Evolutionary conservation across 2,797 vertebrate species (phyloP).

Genomic region (Picus viridis): DNA sequence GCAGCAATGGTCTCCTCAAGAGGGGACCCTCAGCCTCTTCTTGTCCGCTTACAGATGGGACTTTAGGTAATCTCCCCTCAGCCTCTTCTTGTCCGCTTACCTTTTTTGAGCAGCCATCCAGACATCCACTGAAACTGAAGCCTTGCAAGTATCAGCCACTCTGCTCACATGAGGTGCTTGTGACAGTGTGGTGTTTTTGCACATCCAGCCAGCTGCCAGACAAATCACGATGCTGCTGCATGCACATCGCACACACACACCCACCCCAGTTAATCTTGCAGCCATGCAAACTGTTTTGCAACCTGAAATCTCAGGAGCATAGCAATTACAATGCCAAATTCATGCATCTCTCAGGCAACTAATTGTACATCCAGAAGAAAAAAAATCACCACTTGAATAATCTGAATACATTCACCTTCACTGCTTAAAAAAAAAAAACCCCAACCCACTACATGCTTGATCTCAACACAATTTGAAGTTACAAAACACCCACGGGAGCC

Average conservation of each 20-base stretch:
- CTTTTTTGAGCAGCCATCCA: neutral
- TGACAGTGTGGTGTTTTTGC: neutral
- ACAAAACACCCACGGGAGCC: slow-evolving; percentile 6
- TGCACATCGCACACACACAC: neutral
- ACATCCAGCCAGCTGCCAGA: neutral
- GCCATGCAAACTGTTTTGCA: slow-evolving; percentile 47
- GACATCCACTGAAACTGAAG: neutral
- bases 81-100: neutral
- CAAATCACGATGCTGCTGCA: neutral
- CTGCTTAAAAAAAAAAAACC: slow-evolving; percentile 30
- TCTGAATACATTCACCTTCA: slow-evolving; percentile 68
- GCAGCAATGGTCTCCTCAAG: no score
- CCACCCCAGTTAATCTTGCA: slow-evolving; percentile 51
- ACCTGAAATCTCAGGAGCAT: slow-evolving; percentile 61
- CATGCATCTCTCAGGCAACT: slow-evolving; percentile 61
- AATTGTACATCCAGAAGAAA: slow-evolving; percentile 60
- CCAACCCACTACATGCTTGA: slow-evolving; percentile 1
- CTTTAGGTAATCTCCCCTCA: no score
- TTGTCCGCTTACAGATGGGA: neutral
- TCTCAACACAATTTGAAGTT: slow-evolving; percentile 50
- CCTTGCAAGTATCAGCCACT: neutral
- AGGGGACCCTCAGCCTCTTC: no score
- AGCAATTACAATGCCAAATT: slow-evolving; percentile 68
- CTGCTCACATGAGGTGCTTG: neutral
- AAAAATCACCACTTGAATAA: slow-evolving; percentile 68